These are phyloP conservation scores for Hirundo rustica DNA, from an alignment of 2,797 vertebrate species.

Conservation along the genomic window DNA sequence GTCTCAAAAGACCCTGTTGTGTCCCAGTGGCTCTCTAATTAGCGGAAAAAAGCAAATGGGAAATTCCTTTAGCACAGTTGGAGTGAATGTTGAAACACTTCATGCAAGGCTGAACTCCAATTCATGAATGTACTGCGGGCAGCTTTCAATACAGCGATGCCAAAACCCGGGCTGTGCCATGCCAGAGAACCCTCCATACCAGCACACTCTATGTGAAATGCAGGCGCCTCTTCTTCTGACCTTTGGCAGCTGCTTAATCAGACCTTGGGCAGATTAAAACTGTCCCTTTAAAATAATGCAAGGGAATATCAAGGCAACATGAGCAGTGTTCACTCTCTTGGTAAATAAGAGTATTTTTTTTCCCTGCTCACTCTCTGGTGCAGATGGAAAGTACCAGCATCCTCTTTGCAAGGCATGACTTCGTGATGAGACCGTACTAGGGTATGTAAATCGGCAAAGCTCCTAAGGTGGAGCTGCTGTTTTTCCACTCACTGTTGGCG, in stretches of 20 bases:
- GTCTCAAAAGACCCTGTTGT: neutral
- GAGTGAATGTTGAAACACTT: neutral
- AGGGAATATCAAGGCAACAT: rapidly evolving
- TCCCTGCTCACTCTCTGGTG: neutral
- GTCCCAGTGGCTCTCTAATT: neutral
- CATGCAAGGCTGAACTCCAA: neutral
- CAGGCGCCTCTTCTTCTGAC: neutral
- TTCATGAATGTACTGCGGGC: neutral
- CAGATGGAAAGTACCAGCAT: neutral
- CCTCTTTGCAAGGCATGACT: neutral
- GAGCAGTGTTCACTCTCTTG: rapidly evolving
- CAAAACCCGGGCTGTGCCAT: neutral
- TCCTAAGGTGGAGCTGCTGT: neutral
- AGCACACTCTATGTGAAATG: neutral
- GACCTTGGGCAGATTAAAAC: neutral
- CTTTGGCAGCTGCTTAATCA: neutral
- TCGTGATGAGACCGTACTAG: rapidly evolving
- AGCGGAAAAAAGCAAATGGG: neutral
- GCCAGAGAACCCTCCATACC: neutral
- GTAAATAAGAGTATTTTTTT: neutral
- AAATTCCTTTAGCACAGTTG: constrained; percentile 31
- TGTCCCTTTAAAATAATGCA: neutral
- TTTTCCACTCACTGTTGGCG: rapidly evolving
- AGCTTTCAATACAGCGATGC: neutral
- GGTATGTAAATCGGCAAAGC: neutral